These are phyloP conservation scores for Leucophenga maculata DNA, from an alignment of 2,888 invertebrate genomes.

Conservation along the genomic window DNA sequence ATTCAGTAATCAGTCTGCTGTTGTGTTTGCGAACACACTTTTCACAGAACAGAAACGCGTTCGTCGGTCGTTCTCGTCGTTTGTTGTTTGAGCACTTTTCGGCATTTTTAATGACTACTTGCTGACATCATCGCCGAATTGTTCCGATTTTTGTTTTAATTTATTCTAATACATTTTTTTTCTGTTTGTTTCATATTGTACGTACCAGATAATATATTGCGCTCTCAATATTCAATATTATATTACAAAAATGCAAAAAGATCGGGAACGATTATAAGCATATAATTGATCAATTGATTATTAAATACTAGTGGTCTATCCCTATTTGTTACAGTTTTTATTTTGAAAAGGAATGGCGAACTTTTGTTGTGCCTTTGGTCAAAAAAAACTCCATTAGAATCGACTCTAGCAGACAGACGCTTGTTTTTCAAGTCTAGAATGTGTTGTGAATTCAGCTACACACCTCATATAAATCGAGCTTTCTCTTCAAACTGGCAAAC, in stretches of 20 bases:
- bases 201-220: no score
- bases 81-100: slow-evolving; percentile 19
- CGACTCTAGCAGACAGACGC: neutral
- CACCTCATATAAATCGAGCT: slow-evolving; percentile 17
- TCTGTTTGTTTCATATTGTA: neutral
- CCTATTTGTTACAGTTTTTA: no score
- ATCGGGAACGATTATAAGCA: neutral
- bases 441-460: slow-evolving; percentile 1
- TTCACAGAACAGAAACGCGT: slow-evolving; percentile 36
- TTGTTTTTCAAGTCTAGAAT: neutral
- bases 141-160: slow-evolving; percentile 29
- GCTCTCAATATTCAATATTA: no score
- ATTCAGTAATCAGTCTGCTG: slow-evolving; percentile 56
- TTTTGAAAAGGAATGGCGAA: no score
- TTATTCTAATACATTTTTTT: no score
- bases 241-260: neutral
- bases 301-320: no score
- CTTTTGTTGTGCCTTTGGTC: no score
- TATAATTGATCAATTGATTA: no score
- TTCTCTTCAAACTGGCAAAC: slow-evolving; percentile 32
- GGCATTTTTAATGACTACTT: slow-evolving; percentile 31
- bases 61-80: slow-evolving; percentile 41
- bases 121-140: slow-evolving; percentile 32
- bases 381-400: no score
- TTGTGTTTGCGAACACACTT: slow-evolving; percentile 61